Percentiles rank a stretch among this genome's conserved stretches.
Conservation (phyloP, 1,140 invertebrate species). For the Pentalonia nigronervosa region DNA sequence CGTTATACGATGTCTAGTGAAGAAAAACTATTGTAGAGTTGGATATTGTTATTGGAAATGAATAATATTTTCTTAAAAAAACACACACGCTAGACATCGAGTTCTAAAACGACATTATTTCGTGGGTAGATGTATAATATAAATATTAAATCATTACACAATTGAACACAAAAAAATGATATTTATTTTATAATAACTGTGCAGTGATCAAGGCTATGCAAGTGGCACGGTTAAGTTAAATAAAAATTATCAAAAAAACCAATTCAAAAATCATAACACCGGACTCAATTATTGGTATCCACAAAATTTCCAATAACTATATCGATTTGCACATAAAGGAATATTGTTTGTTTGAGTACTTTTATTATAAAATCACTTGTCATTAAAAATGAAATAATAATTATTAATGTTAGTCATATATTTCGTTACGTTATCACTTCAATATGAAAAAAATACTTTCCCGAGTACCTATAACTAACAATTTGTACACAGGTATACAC, state of each 20-base stretch:
- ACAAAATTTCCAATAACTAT: not conserved
- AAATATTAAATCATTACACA: not conserved
- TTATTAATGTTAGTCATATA: not conserved
- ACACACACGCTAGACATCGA: not conserved
- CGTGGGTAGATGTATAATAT: not conserved
- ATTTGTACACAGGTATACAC: not conserved
- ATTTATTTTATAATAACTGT: not conserved
- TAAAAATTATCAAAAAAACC: not conserved
- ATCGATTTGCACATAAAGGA: not conserved
- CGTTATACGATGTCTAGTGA: not conserved
- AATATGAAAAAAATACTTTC: not conserved
- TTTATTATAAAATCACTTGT: not conserved
- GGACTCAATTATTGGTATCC: not conserved
- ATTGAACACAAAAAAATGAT: not conserved
- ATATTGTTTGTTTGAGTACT: not conserved
- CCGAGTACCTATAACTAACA: not conserved
- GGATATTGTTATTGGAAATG: not conserved
- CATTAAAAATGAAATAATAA: conserved; percentile 6
- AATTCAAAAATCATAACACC: not conserved
- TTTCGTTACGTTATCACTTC: not conserved
- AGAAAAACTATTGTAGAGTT: not conserved
- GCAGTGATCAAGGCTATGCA: no score
- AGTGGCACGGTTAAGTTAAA: not conserved
- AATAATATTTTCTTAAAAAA: not conserved
- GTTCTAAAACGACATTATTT: not conserved